Conservation (phyloP, 2,888 invertebrate species). For the Lordiphosa fenestrarum region DNA sequence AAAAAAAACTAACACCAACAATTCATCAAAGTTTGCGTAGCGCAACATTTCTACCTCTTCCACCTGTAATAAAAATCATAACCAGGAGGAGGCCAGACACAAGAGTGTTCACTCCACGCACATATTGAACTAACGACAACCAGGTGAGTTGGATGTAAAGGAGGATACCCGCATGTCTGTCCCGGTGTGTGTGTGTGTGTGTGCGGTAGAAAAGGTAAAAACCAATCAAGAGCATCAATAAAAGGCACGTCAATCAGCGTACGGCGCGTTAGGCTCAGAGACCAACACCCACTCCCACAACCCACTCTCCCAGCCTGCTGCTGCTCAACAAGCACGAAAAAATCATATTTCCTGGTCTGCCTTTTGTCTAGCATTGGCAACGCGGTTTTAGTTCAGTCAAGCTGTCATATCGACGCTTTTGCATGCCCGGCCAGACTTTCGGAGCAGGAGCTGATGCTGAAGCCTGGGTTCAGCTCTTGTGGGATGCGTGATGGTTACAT, state of each 20-base stretch:
- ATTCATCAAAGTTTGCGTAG: constrained; percentile 55
- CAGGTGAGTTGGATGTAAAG: constrained; percentile 8
- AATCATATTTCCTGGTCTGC: constrained; percentile 63
- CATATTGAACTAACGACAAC: constrained; percentile 76
- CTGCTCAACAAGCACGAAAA: constrained; percentile 55
- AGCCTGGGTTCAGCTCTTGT: constrained; percentile 11
- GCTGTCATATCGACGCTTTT: constrained; percentile 71
- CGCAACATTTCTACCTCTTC: constrained; percentile 25
- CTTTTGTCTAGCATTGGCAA: constrained; percentile 61
- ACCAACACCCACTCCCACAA: constrained; percentile 9
- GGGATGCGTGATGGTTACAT: constrained; percentile 52
- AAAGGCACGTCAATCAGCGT: constrained; percentile 80
- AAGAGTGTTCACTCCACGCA: constrained; percentile 39
- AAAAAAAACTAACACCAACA: constrained; percentile 38
- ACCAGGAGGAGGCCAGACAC: constrained; percentile 52
- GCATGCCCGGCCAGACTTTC: constrained; percentile 47
- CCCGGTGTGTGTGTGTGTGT: constrained; percentile 6
- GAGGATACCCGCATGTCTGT: constrained; percentile 48
- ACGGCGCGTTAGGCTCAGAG: constrained; percentile 45
- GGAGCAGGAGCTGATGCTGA: constrained; percentile 5
- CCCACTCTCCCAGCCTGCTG: neutral
- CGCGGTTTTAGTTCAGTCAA: constrained; percentile 71
- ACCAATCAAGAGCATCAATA: constrained; percentile 81
- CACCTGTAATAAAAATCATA: constrained; percentile 77
- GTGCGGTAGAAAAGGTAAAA: constrained; percentile 72